These are phyloP conservation scores for Mus caroli DNA, from an alignment of 2,797 vertebrate species.

Conservation along the genomic window DNA sequence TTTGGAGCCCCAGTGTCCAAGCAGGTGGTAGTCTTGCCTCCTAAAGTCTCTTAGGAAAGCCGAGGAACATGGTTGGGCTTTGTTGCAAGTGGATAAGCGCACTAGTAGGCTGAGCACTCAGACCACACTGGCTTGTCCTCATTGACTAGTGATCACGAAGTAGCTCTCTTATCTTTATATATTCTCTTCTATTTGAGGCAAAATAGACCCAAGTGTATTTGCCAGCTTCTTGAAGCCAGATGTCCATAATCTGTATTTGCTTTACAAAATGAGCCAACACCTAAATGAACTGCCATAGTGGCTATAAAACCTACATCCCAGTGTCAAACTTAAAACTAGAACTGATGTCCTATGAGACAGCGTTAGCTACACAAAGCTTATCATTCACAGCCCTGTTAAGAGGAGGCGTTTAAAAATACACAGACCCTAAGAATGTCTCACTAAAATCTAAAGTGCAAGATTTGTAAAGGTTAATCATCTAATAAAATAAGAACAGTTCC, in stretches of 20 bases:
- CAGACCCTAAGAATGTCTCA: not conserved
- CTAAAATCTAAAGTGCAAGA: not conserved
- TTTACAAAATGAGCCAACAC: conserved; percentile 1
- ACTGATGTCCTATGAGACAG: conserved; percentile 4
- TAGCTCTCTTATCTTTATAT: not conserved
- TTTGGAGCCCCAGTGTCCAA: not conserved
- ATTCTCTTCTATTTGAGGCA: conserved; percentile 51
- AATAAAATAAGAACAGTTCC: conserved; percentile 34
- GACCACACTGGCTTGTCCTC: not conserved
- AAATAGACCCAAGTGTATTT: conserved; percentile 31
- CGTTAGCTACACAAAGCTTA: not conserved
- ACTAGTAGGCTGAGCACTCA: not conserved
- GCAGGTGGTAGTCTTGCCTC: not conserved
- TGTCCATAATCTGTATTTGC: not conserved
- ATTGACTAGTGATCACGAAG: not conserved
- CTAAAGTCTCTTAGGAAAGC: conserved; percentile 5
- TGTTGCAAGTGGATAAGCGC: not conserved
- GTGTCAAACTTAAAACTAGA: not conserved
- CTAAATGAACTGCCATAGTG: not conserved
- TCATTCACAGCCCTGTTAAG: not conserved
- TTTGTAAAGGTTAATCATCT: conserved; percentile 6
- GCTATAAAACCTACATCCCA: not conserved
- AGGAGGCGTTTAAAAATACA: not conserved
- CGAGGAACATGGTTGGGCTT: not conserved
- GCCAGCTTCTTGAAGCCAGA: not conserved